Percentiles rank a stretch among this genome's conserved stretches.
phyloP scores from a whole-genome alignment of 2,113 vertebrate genomes.

The Steatornis caripensis region DNA sequence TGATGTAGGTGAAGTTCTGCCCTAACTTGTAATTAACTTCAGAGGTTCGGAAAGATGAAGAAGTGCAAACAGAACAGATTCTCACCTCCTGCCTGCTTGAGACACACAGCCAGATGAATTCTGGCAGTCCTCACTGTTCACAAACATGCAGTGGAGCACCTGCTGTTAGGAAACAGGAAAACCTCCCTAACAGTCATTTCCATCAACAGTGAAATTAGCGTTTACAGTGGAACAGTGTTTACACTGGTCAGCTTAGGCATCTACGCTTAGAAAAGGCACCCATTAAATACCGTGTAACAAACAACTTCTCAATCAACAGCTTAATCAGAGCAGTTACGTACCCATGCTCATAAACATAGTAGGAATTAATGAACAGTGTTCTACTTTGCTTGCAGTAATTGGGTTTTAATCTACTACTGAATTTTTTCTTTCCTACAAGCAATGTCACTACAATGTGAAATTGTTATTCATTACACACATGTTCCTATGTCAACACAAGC shows the following conservation, averaged over 20 bases:
- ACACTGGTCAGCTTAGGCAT: neutral
- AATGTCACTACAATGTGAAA: neutral
- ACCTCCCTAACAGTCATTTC: neutral
- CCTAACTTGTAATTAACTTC: neutral
- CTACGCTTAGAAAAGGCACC: neutral
- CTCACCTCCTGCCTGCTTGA: neutral
- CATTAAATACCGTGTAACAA: neutral
- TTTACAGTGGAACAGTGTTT: neutral
- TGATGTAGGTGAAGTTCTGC: neutral
- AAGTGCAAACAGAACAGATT: neutral
- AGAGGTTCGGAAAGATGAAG: neutral
- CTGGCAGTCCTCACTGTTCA: neutral
- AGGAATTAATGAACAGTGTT: neutral
- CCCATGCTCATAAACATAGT: neutral
- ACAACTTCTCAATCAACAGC: neutral
- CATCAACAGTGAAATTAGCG: neutral
- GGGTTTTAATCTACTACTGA: neutral
- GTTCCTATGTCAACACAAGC: neutral
- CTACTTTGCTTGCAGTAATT: neutral
- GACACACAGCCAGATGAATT: neutral
- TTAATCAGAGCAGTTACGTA: neutral
- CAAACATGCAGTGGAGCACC: neutral
- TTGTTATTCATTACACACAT: neutral
- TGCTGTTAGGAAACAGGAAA: neutral
- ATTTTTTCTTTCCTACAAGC: neutral